Evolutionary conservation across 92 coral and sea anemone species (phyloP).

Genomic region (Parazoanthus darwini): DNA sequence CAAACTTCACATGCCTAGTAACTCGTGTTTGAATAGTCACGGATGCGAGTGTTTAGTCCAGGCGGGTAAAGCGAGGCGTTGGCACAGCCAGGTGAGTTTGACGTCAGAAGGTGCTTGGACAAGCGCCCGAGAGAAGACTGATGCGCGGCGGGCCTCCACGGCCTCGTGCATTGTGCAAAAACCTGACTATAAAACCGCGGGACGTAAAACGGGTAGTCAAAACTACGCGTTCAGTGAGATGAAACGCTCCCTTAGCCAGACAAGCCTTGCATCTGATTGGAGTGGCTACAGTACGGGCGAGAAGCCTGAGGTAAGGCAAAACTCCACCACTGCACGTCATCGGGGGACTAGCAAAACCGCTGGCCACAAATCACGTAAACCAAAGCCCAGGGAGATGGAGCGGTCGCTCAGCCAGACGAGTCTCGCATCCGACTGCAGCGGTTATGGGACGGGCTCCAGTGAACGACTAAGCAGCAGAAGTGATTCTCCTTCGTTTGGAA

Average conservation of each 20-base stretch:
- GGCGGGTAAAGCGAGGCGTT: slow-evolving; percentile 35
- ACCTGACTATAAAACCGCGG: background rate
- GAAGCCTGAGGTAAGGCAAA: slow-evolving; percentile 4
- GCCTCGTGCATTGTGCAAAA: background rate
- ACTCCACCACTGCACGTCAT: background rate
- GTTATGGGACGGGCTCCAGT: slow-evolving; percentile 31
- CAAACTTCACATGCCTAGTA: background rate
- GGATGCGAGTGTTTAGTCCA: background rate
- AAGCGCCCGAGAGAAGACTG: slow-evolving; percentile 1
- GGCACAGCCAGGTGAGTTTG: slow-evolving; percentile 53
- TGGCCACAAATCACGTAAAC: background rate
- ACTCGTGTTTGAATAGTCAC: background rate
- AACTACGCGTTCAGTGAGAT: background rate
- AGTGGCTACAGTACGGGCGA: slow-evolving; percentile 27
- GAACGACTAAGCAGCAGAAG: slow-evolving; percentile 32
- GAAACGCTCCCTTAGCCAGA: slow-evolving; percentile 5
- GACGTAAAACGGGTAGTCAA: slow-evolving; percentile 1
- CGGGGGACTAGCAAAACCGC: background rate
- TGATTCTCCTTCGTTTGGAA: slow-evolving; percentile 22
- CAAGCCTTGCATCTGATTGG: slow-evolving; percentile 38
- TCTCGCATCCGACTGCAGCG: slow-evolving; percentile 58
- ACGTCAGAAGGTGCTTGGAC: slow-evolving; percentile 39
- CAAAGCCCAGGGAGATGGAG: slow-evolving; percentile 5
- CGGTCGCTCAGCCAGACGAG: slow-evolving; percentile 42
- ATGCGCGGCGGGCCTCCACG: background rate